phyloP scores from a whole-genome alignment of 2,113 vertebrate species.

The Cebus imitator region DNA sequence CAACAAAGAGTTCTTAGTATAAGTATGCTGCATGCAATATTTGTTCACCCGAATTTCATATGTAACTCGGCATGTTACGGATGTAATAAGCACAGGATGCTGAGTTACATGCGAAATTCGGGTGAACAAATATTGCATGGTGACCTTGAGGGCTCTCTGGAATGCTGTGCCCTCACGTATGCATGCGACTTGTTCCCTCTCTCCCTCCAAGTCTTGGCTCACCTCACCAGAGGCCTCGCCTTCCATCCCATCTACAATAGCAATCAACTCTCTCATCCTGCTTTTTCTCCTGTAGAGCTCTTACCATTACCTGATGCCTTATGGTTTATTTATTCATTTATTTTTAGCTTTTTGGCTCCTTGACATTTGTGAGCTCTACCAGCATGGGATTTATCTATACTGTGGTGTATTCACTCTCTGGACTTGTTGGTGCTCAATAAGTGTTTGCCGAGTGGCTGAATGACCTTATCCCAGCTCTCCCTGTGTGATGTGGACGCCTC shows the following conservation, averaged over 20 bases:
- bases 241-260: neutral
- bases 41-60: neutral
- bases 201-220: neutral
- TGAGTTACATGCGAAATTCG: no score
- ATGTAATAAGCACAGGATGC: no score
- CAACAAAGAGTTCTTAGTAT: neutral
- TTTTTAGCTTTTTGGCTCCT: neutral
- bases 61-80: neutral
- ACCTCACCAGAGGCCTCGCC: neutral
- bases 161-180: rapidly evolving
- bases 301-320: neutral
- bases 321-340: neutral
- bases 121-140: neutral
- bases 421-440: neutral
- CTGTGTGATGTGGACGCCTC: neutral
- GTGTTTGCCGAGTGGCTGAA: neutral
- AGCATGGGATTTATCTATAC: neutral
- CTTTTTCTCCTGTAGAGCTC: neutral
- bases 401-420: neutral
- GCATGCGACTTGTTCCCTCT: rapidly evolving
- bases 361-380: no score
- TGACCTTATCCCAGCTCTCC: neutral
- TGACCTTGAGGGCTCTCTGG: no score
- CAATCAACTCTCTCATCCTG: neutral
- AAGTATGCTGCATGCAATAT: neutral